Conservation (phyloP, 2,797 vertebrate genomes). For the Labeo calbasu region DNA sequence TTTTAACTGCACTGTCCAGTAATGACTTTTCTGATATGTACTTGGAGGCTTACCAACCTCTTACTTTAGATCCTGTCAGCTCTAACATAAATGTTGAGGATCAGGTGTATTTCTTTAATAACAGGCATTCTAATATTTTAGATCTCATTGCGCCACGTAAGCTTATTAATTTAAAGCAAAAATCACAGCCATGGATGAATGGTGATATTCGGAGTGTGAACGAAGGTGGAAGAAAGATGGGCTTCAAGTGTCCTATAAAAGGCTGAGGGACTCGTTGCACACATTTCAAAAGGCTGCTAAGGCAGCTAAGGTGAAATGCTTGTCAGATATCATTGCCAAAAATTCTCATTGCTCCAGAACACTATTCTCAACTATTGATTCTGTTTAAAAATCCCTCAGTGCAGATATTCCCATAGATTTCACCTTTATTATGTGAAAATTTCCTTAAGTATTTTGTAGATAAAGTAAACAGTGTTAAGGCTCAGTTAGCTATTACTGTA, state of each 20-base stretch:
- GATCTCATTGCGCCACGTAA: background rate
- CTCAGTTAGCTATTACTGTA: too few relatives aligned
- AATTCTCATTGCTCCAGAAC: background rate
- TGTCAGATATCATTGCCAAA: background rate
- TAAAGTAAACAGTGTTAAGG: background rate
- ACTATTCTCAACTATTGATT: too few relatives aligned
- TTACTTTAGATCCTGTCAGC: background rate
- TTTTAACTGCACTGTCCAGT: too few relatives aligned
- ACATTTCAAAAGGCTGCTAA: background rate
- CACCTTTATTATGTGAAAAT: background rate
- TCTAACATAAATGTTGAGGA: too few relatives aligned
- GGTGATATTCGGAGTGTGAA: background rate
- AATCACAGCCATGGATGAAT: background rate
- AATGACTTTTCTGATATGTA: too few relatives aligned
- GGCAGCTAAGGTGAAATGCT: too few relatives aligned
- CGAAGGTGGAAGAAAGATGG: background rate
- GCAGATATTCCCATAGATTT: background rate
- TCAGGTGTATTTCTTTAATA: too few relatives aligned
- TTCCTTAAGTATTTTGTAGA: background rate
- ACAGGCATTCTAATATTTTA: too few relatives aligned
- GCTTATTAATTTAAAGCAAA: background rate
- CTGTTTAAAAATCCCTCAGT: background rate
- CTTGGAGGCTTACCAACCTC: too few relatives aligned
- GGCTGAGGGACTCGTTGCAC: background rate
- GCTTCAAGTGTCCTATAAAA: background rate